phyloP scores from a whole-genome alignment of 1,140 invertebrate species.

The Bombus confusus region DNA sequence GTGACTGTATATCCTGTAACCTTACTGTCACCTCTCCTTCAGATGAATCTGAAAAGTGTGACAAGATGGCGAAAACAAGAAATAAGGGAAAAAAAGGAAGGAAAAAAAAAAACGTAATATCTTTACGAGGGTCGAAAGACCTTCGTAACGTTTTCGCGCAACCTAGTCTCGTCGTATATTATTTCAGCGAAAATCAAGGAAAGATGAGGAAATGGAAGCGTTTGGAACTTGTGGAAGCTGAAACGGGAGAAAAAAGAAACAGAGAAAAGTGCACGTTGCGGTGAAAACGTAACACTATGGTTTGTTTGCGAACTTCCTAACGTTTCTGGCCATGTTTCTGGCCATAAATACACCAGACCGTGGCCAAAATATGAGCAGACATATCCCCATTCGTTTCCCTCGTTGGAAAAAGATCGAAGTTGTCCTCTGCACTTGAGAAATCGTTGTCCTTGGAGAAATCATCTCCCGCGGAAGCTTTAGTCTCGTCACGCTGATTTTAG shows the following conservation, averaged over 20 bases:
- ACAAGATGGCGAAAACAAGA: background rate
- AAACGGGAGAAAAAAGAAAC: background rate
- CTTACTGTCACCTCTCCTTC: slow-evolving; percentile 67
- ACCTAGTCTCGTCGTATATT: slow-evolving; percentile 63
- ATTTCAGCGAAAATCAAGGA: slow-evolving; percentile 48
- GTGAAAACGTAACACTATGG: slow-evolving; percentile 60
- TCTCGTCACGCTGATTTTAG: slow-evolving; percentile 59
- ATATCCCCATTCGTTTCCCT: background rate
- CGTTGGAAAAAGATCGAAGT: background rate
- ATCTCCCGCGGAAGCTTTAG: slow-evolving; percentile 49
- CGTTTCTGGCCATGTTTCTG: slow-evolving; percentile 79
- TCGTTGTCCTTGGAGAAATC: slow-evolving; percentile 69
- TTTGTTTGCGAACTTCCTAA: slow-evolving; percentile 78
- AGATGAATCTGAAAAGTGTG: slow-evolving; percentile 33
- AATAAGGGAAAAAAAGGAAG: background rate
- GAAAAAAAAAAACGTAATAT: slow-evolving; percentile 56
- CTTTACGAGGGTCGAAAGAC: slow-evolving; percentile 62
- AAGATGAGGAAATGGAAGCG: background rate
- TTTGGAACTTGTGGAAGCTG: background rate
- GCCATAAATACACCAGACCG: slow-evolving; percentile 77
- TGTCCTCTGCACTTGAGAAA: slow-evolving; percentile 47
- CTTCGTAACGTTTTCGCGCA: slow-evolving; percentile 61
- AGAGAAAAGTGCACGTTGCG: slow-evolving; percentile 28
- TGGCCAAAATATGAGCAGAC: slow-evolving; percentile 78
- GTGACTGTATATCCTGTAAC: slow-evolving; percentile 64